These are phyloP conservation scores for Eulacestoma nigropectus DNA, from an alignment of 2,113 vertebrate species.

Conservation along the genomic window DNA sequence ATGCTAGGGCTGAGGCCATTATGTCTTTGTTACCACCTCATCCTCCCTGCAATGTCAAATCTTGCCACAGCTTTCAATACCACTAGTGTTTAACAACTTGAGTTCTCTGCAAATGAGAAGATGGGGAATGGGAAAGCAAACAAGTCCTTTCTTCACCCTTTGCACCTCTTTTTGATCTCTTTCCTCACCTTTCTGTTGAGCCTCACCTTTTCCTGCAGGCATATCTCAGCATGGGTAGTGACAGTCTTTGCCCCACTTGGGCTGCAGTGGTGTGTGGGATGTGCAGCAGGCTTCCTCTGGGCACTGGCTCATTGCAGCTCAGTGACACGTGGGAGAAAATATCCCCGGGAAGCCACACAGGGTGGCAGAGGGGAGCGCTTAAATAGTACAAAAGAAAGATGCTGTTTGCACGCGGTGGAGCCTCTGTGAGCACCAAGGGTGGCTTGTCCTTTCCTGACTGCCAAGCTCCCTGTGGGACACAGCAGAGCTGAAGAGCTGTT, in stretches of 20 bases:
- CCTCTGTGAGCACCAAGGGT: neutral
- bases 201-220: neutral
- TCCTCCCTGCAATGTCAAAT: neutral
- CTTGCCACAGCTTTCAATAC: neutral
- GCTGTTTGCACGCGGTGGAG: neutral
- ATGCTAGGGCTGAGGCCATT: neutral
- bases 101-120: neutral
- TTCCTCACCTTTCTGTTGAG: neutral
- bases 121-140: neutral
- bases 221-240: neutral
- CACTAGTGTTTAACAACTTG: neutral
- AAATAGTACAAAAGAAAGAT: neutral
- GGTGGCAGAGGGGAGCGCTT: neutral
- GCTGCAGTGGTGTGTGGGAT: neutral
- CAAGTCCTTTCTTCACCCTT: neutral
- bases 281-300: neutral
- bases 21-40: neutral
- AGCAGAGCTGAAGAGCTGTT: neutral
- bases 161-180: neutral
- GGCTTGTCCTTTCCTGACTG: neutral
- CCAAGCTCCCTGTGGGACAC: neutral
- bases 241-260: neutral
- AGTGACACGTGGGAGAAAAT: neutral
- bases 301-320: neutral
- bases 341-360: neutral